Conservation (phyloP, 1,140 invertebrate genomes). For the Zaprionus ornatus region DNA sequence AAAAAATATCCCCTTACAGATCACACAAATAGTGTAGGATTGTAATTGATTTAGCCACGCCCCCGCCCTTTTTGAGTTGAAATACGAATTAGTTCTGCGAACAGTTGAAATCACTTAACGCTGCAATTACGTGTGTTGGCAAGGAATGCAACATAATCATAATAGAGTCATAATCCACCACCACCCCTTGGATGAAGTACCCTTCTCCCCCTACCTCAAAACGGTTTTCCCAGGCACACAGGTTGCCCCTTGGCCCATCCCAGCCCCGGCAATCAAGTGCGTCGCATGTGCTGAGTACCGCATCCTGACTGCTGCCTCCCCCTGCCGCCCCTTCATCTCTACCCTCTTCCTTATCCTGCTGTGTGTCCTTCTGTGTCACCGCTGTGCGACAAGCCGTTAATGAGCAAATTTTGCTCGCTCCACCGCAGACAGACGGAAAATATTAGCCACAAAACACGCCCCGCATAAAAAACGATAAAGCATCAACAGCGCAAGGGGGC, state of each 20-base stretch:
- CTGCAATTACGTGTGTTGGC: slow-evolving; percentile 41
- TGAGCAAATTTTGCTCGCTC: slow-evolving; percentile 67
- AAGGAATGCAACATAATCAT: slow-evolving; percentile 29
- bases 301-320: neutral
- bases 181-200: slow-evolving; percentile 6
- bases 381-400: slow-evolving; percentile 68
- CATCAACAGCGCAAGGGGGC: neutral
- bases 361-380: slow-evolving; percentile 12
- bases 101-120: slow-evolving; percentile 46
- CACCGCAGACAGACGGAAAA: slow-evolving; percentile 66
- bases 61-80: neutral
- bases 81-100: slow-evolving; percentile 12
- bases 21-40: neutral
- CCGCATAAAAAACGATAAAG: slow-evolving; percentile 68
- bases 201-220: slow-evolving; percentile 1
- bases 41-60: slow-evolving; percentile 1
- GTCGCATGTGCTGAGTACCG: slow-evolving; percentile 51
- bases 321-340: neutral
- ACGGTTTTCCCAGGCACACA: slow-evolving; percentile 57
- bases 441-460: slow-evolving; percentile 80
- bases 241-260: slow-evolving; percentile 15
- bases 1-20: neutral
- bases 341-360: neutral
- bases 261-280: slow-evolving; percentile 53
- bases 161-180: slow-evolving; percentile 51